A percentile compares a stretch with the other conserved stretches of the same genome.
phyloP scores from a whole-genome alignment of 2,113 vertebrate species.

The Dasyornis broadbenti region DNA sequence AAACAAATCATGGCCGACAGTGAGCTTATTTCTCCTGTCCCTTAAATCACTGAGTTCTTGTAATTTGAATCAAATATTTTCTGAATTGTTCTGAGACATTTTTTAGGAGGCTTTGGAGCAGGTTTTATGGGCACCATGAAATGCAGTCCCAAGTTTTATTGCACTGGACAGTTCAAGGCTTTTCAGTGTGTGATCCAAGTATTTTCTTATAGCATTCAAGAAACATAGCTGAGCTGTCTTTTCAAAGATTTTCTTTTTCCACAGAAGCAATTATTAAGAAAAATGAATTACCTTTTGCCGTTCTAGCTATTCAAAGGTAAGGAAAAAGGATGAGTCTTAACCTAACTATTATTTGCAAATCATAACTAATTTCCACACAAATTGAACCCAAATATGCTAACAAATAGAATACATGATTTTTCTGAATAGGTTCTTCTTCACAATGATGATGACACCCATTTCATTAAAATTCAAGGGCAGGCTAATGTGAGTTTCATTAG shows the following conservation, averaged over 20 bases:
- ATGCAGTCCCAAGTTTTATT: constrained; percentile 45
- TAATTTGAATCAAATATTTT: constrained; percentile 27
- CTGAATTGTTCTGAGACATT: constrained; percentile 33
- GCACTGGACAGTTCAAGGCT: constrained; percentile 42
- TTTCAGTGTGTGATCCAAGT: constrained; percentile 44
- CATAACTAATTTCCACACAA: constrained; percentile 59
- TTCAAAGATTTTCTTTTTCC: constrained; percentile 57
- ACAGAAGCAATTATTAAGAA: constrained; percentile 63
- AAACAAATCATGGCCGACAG: not conserved
- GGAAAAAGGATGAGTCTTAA: constrained; percentile 30
- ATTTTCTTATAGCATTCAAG: constrained; percentile 41
- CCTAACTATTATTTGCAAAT: constrained; percentile 60
- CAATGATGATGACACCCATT: constrained; percentile 20
- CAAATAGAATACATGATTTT: constrained; percentile 65
- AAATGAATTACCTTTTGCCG: constrained; percentile 51
- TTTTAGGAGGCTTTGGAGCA: constrained; percentile 14
- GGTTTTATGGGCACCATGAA: constrained; percentile 25
- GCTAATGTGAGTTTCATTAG: not conserved
- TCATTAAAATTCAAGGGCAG: constrained; percentile 54
- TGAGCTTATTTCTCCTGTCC: not conserved
- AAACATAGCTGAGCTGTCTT: constrained; percentile 42
- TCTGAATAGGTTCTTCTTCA: constrained; percentile 44
- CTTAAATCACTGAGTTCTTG: constrained; percentile 34
- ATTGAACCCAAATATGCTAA: constrained; percentile 49
- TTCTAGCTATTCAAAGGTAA: constrained; percentile 40